These are phyloP conservation scores for Epinephelus lanceolatus DNA, from an alignment of 2,113 vertebrate genomes.

Conservation along the genomic window DNA sequence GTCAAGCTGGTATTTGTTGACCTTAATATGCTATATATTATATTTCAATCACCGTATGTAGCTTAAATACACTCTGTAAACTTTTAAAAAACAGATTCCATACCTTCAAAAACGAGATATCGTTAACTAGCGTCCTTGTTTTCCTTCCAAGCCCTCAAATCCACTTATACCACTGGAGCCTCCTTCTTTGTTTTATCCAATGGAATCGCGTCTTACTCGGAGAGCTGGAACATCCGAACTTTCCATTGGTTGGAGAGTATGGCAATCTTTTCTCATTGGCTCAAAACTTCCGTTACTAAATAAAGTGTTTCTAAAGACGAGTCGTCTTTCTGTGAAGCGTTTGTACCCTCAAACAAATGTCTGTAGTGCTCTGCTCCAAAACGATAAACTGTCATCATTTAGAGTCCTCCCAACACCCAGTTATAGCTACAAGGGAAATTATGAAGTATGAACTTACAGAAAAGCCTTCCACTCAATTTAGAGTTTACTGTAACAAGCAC, in stretches of 20 bases:
- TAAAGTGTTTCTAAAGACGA: conserved; percentile 74
- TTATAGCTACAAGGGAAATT: neutral
- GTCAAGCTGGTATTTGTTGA: conserved; percentile 25
- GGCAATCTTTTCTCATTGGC: conserved; percentile 79
- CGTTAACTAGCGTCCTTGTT: conserved; percentile 83
- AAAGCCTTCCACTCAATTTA: no score
- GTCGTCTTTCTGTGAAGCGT: conserved; percentile 29
- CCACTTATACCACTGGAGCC: conserved; percentile 79
- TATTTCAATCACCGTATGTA: neutral
- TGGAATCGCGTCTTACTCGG: conserved; percentile 37
- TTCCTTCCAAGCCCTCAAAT: conserved; percentile 84
- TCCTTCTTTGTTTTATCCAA: conserved; percentile 69
- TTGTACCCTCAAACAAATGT: conserved; percentile 2
- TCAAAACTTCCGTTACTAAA: conserved; percentile 86
- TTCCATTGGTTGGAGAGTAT: conserved; percentile 71
- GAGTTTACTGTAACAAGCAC: neutral
- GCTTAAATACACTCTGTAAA: conserved; percentile 44
- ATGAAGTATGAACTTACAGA: neutral
- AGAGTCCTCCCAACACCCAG: no score
- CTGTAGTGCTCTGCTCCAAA: neutral
- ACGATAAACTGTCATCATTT: neutral
- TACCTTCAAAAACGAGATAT: conserved; percentile 79
- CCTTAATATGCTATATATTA: neutral
- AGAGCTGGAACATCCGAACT: conserved; percentile 49
- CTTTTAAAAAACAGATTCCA: conserved; percentile 66